Conservation (phyloP, 2,888 invertebrate genomes). For the Synergus itoensis region DNA sequence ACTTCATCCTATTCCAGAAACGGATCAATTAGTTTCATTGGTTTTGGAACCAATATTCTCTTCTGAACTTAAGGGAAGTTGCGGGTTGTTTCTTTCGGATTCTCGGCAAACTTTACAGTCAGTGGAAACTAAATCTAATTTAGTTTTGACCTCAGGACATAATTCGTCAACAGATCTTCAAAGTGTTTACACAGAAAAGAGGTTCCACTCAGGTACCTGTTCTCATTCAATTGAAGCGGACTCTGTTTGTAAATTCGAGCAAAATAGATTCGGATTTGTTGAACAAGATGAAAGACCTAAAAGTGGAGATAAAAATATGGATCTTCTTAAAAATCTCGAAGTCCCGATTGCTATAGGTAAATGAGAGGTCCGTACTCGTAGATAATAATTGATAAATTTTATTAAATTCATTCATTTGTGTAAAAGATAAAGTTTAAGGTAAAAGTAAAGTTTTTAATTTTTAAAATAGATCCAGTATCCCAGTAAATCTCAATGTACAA, state of each 20-base stretch:
- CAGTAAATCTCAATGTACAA: not conserved
- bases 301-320: not conserved
- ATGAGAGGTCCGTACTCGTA: constrained; percentile 30
- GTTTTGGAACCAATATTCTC: not conserved
- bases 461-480: too few species aligned
- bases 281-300: not conserved
- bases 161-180: constrained; percentile 8
- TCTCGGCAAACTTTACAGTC: constrained; percentile 18
- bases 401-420: too few species aligned
- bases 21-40: not conserved
- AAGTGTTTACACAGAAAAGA: constrained; percentile 9
- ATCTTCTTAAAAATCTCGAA: not conserved
- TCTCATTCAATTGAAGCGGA: not conserved
- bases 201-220: not conserved
- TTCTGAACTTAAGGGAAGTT: not conserved
- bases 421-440: too few species aligned
- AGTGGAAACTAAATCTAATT: not conserved
- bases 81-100: not conserved
- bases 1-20: not conserved
- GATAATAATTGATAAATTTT: not conserved
- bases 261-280: not conserved
- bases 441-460: too few species aligned
- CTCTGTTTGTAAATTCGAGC: not conserved
- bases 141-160: not conserved
- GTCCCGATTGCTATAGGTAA: constrained; percentile 21